phyloP scores from a whole-genome alignment of 2,797 vertebrate species.

The Anomalospiza imberbis region DNA sequence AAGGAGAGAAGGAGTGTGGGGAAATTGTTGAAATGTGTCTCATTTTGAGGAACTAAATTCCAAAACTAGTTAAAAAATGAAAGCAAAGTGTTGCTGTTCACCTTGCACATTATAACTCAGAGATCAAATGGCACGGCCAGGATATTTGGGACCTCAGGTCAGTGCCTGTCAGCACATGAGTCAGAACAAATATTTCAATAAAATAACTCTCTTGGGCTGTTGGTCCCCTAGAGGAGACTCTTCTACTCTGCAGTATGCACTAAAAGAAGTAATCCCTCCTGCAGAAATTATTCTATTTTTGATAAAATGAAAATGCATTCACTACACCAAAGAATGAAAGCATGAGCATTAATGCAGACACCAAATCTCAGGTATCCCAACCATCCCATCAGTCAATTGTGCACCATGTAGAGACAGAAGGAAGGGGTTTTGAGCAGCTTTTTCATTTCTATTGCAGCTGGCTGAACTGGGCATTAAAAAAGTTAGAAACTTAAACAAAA shows the following conservation, averaged over 20 bases:
- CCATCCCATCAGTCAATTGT: accelerated
- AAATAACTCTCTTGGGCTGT: neutral
- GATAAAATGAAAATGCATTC: neutral
- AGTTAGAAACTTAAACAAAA: neutral
- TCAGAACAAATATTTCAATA: neutral
- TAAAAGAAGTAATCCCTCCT: neutral
- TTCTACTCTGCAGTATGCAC: neutral
- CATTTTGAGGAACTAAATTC: neutral
- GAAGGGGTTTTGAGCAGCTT: neutral
- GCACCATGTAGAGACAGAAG: neutral
- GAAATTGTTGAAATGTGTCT: neutral
- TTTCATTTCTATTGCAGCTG: neutral
- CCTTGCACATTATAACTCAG: neutral
- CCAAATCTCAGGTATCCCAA: neutral
- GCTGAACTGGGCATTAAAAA: neutral
- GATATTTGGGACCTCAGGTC: neutral
- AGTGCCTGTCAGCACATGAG: neutral
- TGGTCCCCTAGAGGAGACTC: neutral
- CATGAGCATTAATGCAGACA: neutral
- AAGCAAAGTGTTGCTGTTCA: neutral
- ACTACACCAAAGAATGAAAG: neutral
- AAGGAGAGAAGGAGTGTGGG: accelerated
- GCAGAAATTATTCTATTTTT: neutral
- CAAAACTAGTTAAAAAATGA: neutral
- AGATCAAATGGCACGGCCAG: neutral